Conservation (phyloP, 2,888 invertebrate species). For the Lasius fuliginosus region DNA sequence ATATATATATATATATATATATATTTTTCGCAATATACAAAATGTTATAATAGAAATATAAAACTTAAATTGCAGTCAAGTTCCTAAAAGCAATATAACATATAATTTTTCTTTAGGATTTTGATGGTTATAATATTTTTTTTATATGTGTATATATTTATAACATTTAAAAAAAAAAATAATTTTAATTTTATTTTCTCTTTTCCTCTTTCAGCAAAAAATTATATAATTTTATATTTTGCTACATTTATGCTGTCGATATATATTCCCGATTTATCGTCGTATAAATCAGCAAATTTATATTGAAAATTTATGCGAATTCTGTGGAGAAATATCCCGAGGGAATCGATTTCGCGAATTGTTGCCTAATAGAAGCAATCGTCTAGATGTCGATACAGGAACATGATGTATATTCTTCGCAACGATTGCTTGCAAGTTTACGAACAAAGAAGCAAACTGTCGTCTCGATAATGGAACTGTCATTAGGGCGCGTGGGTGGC, state of each 20-base stretch:
- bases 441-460: slow-evolving; percentile 68
- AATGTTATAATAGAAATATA: neutral
- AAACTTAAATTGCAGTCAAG: neutral
- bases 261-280: neutral
- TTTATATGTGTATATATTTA: neutral
- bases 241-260: neutral
- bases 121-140: neutral
- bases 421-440: slow-evolving; percentile 57
- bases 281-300: slow-evolving; percentile 14
- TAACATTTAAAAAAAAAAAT: neutral
- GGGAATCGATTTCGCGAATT: slow-evolving; percentile 20
- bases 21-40: too few species aligned
- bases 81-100: neutral
- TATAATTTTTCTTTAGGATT: neutral
- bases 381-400: slow-evolving; percentile 46
- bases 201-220: neutral
- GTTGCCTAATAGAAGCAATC: slow-evolving; percentile 46
- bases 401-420: slow-evolving; percentile 50
- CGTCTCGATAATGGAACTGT: slow-evolving; percentile 51
- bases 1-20: neutral
- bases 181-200: neutral
- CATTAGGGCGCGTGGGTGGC: slow-evolving; percentile 60
- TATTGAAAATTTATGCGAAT: slow-evolving; percentile 15
- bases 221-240: neutral
- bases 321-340: neutral